Conservation (phyloP, 1,140 invertebrate species). For the Drosophila willistoni region DNA sequence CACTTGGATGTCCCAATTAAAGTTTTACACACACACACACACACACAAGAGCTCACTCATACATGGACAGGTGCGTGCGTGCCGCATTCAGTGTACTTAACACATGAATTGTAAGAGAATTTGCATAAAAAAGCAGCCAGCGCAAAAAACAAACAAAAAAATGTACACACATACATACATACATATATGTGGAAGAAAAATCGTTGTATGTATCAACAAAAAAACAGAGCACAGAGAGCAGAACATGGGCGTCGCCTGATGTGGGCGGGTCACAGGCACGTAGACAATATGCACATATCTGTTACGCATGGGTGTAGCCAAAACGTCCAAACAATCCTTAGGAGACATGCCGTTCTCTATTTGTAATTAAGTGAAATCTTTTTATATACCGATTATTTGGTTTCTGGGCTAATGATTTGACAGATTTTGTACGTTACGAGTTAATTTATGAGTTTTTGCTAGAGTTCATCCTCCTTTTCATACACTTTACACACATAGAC, state of each 20-base stretch:
- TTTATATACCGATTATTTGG: too few species aligned
- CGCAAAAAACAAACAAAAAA: conserved; percentile 29
- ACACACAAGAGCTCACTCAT: conserved; percentile 11
- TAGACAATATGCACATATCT: conserved; percentile 11
- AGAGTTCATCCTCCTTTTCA: too few species aligned
- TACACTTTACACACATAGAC: too few species aligned
- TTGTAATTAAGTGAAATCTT: neutral
- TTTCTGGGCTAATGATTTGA: too few species aligned
- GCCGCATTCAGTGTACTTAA: conserved; percentile 67
- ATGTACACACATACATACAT: neutral
- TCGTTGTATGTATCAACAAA: neutral
- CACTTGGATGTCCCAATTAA: conserved; percentile 79
- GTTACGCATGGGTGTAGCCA: conserved; percentile 5
- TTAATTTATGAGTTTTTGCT: too few species aligned
- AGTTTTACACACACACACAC: conserved; percentile 60
- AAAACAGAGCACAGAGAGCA: neutral
- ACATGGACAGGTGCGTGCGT: conserved; percentile 60
- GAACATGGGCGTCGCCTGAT: neutral
- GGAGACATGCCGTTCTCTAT: neutral
- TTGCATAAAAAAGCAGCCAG: conserved; percentile 58
- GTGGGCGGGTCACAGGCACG: neutral
- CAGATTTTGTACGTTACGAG: too few species aligned
- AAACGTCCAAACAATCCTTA: neutral
- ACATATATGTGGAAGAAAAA: neutral
- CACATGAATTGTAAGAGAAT: conserved; percentile 69